Base-by-base conservation (phyloP, 2,888 invertebrate species). In the Protodeltote pygarga region DNA sequence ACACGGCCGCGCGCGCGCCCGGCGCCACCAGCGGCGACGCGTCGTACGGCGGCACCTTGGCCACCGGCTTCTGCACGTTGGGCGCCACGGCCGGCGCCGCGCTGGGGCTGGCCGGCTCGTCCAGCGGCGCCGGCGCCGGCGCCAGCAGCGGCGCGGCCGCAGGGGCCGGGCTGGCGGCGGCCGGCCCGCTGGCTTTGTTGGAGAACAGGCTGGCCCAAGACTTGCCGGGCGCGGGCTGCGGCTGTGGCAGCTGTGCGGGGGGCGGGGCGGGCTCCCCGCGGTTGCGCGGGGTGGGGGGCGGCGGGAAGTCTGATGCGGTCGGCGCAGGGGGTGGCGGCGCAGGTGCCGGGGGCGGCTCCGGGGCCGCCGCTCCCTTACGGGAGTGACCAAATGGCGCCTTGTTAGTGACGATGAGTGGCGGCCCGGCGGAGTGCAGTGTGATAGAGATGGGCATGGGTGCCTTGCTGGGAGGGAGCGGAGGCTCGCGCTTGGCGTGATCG, bases 191-290 rank as follows among this genome's bases (percentile, higher is more conserved):
- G 0, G 78, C 38, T 64, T 89, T 89, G 47, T 71, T 92, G 2
- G 89, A 93, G 79, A 95, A 95, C 9, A 95, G 75, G 79, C 95
- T 95, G 1, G 95, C 95, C 95, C 95, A 95, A 0, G 95, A 94
- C 35, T 94, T 91, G 50, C 92, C 86, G 10, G 92, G 78, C 0
- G 90, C 88, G 0, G 90, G 87, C 50, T 82, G 87, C 1, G 86
- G 89, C 47, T 86, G 90, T 3, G 85, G 83, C 29, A 75, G 74
- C 0, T 81, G 71, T 3, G 78, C 77, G 1, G 87, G 83, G 0
- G 87, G 65, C 1, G 89, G 86, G 0, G 38, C 65, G 2, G 84
- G 78, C 29, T 89, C 91, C 1, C 83, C 85, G 16, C 87, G 81
- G 61, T 87, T 85, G 21, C 91, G 79, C 0, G 92, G 92, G 0